Evolutionary conservation across 2,888 invertebrate genomes (phyloP).

Genomic region (Diaphora mendica): DNA sequence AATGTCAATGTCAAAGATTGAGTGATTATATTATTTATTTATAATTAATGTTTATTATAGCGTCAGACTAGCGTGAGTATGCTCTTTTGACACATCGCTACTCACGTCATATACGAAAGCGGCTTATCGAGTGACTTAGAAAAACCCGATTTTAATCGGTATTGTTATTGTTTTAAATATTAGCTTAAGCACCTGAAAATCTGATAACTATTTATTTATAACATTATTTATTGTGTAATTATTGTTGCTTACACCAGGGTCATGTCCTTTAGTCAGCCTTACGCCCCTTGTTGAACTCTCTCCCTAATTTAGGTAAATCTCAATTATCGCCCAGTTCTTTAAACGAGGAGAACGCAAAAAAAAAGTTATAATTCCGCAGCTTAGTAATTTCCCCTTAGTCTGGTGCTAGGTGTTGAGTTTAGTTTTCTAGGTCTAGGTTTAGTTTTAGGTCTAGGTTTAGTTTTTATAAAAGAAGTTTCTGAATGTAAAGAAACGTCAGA

Average conservation of each 20-base stretch:
- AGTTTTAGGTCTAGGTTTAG: too few relatives aligned
- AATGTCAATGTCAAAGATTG: conserved; percentile 1
- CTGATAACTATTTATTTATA: not conserved
- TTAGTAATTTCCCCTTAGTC: too few relatives aligned
- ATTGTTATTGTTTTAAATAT: not conserved
- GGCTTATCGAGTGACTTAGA: not conserved
- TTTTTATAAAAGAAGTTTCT: too few relatives aligned
- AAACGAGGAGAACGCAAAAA: too few relatives aligned
- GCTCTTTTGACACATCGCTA: not conserved
- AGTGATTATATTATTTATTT: not conserved
- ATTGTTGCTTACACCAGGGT: not conserved
- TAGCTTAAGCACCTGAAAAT: not conserved
- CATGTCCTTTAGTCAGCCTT: not conserved
- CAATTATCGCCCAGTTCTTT: too few relatives aligned
- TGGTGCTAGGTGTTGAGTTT: too few relatives aligned
- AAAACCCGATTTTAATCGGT: not conserved
- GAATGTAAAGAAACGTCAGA: too few relatives aligned
- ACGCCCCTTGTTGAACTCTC: too few relatives aligned
- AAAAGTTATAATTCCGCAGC: too few relatives aligned
- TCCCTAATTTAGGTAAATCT: too few relatives aligned
- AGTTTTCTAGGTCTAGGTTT: too few relatives aligned
- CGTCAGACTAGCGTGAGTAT: not conserved
- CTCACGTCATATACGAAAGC: not conserved
- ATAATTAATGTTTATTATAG: not conserved
- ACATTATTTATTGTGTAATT: not conserved